Evolutionary conservation across 2,888 invertebrate species (phyloP), one percentile per base, ranked within the genome.

Genomic region (Meloe dianella): DNA sequence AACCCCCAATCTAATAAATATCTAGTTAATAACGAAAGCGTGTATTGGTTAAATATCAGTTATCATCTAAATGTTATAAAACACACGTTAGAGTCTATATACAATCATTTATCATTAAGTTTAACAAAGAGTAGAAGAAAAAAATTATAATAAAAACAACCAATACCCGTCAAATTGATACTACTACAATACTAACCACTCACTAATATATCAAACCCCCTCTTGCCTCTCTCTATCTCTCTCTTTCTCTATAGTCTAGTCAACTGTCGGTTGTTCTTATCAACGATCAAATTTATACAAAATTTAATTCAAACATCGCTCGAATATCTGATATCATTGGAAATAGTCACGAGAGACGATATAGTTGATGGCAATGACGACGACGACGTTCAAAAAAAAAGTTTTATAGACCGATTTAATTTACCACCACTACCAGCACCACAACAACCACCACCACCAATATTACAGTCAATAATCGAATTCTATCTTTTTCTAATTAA

Each of bases 221-320:
- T 14, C 12, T 1, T 12, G 30, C 12, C 4, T 4, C 35, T n/a
- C 12, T 14, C 12, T 12, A 10, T 14, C 6, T 32, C 10, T 30
- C 9, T 1, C 12, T 14, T 4, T 35, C 12, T 41, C 17, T 41
- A 5, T n/a, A 17, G 41, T 41, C 41, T 41, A 41, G 41, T 41
- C 41, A 17, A 17, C 41, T 41, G 68, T 69, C 73, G 62, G 71
- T 76, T 41, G 71, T 76, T 41, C 41, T 41, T 80, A 80, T 80
- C 80, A 74, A 27, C 71, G 71, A 82, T 82, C 82, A 81, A 82
- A 81, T 82, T 82, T 82, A 82, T 81, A 81, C 81, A 81, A 81
- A 81, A 81, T 81, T 81, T 81, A 81, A 82, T 81, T 80, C 80
- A 81, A 80, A 81, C 81, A 81, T 78, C 74, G 77, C 78, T 73